These are phyloP conservation scores for Lampropteryx suffumata DNA, from an alignment of 2,888 invertebrate species.

Conservation along the genomic window DNA sequence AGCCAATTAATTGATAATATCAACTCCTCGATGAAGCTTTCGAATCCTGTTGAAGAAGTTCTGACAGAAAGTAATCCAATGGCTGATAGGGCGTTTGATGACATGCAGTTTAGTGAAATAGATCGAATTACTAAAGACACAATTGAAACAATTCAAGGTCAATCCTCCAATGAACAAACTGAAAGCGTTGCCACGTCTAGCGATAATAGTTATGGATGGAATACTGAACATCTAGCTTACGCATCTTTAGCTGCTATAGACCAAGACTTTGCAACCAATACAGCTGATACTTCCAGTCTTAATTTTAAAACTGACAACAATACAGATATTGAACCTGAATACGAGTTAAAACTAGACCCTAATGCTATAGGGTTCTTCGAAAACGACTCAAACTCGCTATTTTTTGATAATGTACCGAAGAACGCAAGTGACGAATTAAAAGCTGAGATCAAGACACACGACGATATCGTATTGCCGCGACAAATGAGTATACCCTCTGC, in stretches of 20 bases:
- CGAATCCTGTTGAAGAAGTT: slow-evolving; percentile 63
- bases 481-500: slow-evolving; percentile 61
- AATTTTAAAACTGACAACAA: neutral
- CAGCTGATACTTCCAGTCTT: neutral
- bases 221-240: slow-evolving; percentile 34
- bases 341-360: slow-evolving; percentile 46
- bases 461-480: slow-evolving; percentile 48
- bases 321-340: slow-evolving; percentile 40
- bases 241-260: slow-evolving; percentile 12
- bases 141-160: slow-evolving; percentile 60
- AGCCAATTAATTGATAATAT: slow-evolving; percentile 70
- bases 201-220: slow-evolving; percentile 55
- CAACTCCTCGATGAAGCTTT: slow-evolving; percentile 66
- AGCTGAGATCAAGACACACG: slow-evolving; percentile 59
- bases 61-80: slow-evolving; percentile 43
- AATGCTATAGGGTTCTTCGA: slow-evolving; percentile 52
- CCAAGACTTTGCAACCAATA: slow-evolving; percentile 12
- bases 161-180: slow-evolving; percentile 57
- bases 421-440: slow-evolving; percentile 68
- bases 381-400: slow-evolving; percentile 52
- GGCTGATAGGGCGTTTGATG: slow-evolving; percentile 41
- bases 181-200: slow-evolving; percentile 39
- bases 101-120: slow-evolving; percentile 53
- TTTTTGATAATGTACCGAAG: slow-evolving; percentile 56
- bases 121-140: slow-evolving; percentile 65